Base-by-base conservation (phyloP, 2,888 invertebrate genomes). In the Eupithecia abbreviata region DNA sequence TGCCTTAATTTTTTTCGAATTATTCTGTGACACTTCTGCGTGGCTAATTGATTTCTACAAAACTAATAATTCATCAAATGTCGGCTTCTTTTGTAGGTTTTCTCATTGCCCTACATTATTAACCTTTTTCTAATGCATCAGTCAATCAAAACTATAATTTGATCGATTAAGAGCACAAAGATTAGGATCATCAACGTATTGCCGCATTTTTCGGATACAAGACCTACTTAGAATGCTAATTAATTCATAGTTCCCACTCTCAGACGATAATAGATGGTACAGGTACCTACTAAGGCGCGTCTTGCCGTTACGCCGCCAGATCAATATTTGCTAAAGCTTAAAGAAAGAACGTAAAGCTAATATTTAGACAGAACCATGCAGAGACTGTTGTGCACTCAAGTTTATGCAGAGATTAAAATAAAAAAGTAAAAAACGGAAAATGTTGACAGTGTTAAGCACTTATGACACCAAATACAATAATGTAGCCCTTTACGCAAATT, bases 1-100 rank as follows among this genome's bases (percentile, higher is more conserved):
- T 49, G 18, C 30, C 45, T 69, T 47, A 83, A 81, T 83, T 88
- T 88, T 82, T 85, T 82, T 80, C 84, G 86, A 83, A 83, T 78
- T 77, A 68, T 80, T 84, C 78, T 81, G 83, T 81, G 78, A 82
- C 80, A 82, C 83, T 83, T 68, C 65, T 80, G 74, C 77, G 72
- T 62, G 55, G 79, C 79, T 80, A 78, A 78, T 81, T 77, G 76
- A 73, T 77, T 76, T 30, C n/a, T 71, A 76, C 68, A 74, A 78
- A 76, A 78, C 77, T 77, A 65, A 76, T 80, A 71, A 74, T 68
- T 73, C 79, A 71, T 51, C 30, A n/a, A 45, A n/a, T 12, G 49
- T 65, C 30, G 45, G 15, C 41, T 13, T 55, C 30, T 66, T 43
- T 69, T n/a, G 66, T 47, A 9, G 58, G 18, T 72, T 49, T 7